phyloP scores from a whole-genome alignment of 2,888 invertebrate genomes.

The Netelia inedita region DNA sequence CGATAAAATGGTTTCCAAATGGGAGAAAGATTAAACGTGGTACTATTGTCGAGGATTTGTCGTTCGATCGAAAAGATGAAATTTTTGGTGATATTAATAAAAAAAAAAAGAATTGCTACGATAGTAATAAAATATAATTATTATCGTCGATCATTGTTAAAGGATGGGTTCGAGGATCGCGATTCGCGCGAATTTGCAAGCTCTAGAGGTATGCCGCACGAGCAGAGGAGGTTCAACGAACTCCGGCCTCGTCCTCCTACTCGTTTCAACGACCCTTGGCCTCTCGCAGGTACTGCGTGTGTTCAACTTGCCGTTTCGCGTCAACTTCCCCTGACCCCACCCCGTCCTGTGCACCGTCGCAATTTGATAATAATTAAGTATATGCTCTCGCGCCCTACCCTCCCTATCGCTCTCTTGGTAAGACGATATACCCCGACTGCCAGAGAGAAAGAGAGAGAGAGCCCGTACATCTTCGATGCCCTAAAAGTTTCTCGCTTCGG shows the following conservation, averaged over 20 bases:
- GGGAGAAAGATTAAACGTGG: not conserved
- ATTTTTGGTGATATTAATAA: not conserved
- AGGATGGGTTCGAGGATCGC: constrained; percentile 6
- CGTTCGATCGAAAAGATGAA: not conserved
- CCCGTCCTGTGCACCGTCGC: constrained; percentile 20
- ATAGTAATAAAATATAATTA: not conserved
- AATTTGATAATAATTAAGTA: constrained; percentile 68
- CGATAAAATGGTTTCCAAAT: not conserved
- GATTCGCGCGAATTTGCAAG: constrained; percentile 19
- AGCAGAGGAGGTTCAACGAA: constrained; percentile 53
- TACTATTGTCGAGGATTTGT: not conserved
- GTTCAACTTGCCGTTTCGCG: constrained; percentile 40
- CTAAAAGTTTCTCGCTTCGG: constrained; percentile 52
- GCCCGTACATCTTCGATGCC: constrained; percentile 51
- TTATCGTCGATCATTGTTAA: not conserved
- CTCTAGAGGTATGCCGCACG: not conserved
- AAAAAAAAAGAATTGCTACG: not conserved
- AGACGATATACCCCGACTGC: constrained; percentile 41
- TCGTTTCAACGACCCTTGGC: constrained; percentile 58
- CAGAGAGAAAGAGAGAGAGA: constrained; percentile 11
- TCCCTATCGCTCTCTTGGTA: constrained; percentile 57
- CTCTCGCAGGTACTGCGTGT: constrained; percentile 46
- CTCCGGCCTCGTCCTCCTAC: constrained; percentile 45
- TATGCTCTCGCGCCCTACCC: constrained; percentile 35
- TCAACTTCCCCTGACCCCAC: not conserved